Percentiles rank a stretch among this genome's conserved stretches.
These are phyloP conservation scores for Scalopus aquaticus DNA, from an alignment of 2,113 vertebrate species.

Conservation along the genomic window DNA sequence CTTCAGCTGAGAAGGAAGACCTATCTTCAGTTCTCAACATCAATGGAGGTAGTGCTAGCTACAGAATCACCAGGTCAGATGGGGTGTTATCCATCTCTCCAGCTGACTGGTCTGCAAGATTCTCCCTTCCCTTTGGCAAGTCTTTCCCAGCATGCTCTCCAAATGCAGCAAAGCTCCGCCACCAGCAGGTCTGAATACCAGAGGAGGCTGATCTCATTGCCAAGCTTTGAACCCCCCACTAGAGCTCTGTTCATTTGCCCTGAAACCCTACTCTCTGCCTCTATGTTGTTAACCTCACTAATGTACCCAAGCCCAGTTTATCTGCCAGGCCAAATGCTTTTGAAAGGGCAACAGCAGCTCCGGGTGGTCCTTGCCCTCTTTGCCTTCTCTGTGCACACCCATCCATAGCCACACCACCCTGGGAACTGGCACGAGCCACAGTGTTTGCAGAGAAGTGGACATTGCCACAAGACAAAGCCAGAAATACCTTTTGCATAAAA, in stretches of 20 bases:
- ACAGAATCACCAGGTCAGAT: fast-evolving
- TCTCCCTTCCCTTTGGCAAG: neutral
- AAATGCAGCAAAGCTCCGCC: neutral
- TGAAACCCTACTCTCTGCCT: neutral
- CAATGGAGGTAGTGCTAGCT: neutral
- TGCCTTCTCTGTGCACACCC: fast-evolving
- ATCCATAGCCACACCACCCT: neutral
- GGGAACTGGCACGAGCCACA: neutral
- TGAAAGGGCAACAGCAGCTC: neutral
- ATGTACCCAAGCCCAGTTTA: neutral
- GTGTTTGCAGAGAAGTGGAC: neutral
- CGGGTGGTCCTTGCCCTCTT: neutral
- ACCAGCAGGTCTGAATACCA: neutral
- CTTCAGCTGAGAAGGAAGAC: neutral
- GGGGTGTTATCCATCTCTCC: neutral
- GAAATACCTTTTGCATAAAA: neutral
- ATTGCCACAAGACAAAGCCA: neutral
- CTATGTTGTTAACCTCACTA: neutral
- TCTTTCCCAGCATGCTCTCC: neutral
- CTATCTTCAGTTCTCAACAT: neutral
- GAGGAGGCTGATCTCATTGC: neutral
- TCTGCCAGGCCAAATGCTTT: neutral
- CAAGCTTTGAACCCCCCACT: neutral
- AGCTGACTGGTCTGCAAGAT: neutral
- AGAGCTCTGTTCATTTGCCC: neutral